Evolutionary conservation across 2,113 vertebrate species (phyloP).

Genomic region (Chelonoidis abingdonii): DNA sequence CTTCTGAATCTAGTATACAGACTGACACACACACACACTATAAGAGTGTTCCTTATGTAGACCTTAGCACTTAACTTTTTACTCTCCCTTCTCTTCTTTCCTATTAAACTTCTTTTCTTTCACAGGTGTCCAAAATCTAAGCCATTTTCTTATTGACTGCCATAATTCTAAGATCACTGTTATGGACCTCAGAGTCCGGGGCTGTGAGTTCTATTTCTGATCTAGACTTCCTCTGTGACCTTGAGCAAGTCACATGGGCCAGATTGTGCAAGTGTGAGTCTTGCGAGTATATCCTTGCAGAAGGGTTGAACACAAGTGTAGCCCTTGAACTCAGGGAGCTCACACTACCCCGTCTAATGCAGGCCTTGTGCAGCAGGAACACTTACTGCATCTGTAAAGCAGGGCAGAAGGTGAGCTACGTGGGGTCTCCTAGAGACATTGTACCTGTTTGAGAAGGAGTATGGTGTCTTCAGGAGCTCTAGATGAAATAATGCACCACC

Average conservation of each 20-base stretch:
- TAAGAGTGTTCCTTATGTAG: not conserved
- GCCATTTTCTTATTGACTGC: not conserved
- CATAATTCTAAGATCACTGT: not conserved
- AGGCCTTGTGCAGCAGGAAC: not conserved
- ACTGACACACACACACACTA: no score
- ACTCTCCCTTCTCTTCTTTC: not conserved
- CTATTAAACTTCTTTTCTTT: not conserved
- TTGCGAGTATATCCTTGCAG: not conserved
- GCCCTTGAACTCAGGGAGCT: accelerated
- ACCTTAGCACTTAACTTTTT: not conserved
- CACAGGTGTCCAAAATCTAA: not conserved
- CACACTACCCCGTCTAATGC: not conserved
- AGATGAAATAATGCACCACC: not conserved
- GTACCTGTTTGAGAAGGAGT: not conserved
- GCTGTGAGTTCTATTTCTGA: not conserved
- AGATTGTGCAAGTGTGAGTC: accelerated
- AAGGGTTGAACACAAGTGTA: not conserved
- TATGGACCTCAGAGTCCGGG: not conserved
- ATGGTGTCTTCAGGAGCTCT: not conserved
- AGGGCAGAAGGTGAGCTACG: not conserved
- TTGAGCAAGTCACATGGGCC: not conserved
- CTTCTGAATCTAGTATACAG: not conserved
- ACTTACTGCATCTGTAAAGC: not conserved
- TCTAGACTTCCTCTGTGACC: not conserved
- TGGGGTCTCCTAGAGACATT: not conserved